Conservation (phyloP, 2,888 invertebrate genomes). For the Dicyrtomina minuta region DNA sequence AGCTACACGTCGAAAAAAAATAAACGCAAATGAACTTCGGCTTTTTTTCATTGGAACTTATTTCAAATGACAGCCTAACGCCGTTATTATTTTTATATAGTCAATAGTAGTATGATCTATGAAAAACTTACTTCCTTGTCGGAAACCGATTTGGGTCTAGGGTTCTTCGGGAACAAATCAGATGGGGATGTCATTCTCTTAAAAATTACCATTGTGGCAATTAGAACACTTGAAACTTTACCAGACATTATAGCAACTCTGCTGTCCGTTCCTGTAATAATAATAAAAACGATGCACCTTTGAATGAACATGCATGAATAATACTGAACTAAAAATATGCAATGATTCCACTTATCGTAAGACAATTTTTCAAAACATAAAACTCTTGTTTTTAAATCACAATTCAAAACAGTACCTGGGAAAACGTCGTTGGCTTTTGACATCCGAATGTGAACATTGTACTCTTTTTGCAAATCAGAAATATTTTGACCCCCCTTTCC, state of each 20-base stretch:
- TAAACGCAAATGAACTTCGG: neutral
- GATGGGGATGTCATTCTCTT: slow-evolving; percentile 53
- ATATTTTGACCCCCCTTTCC: slow-evolving; percentile 53
- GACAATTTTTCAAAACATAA: too few species aligned
- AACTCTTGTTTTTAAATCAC: too few species aligned
- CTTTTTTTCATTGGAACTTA: too few species aligned
- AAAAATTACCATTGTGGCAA: slow-evolving; percentile 52
- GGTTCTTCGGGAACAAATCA: slow-evolving; percentile 52
- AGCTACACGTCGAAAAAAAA: slow-evolving; percentile 41
- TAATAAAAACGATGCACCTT: slow-evolving; percentile 1
- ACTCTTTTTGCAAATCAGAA: slow-evolving; percentile 52
- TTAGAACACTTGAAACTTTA: slow-evolving; percentile 47
- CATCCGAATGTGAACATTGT: slow-evolving; percentile 52
- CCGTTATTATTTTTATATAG: too few species aligned
- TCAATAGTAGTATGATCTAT: neutral
- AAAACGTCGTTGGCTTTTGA: slow-evolving; percentile 53
- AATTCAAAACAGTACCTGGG: too few species aligned
- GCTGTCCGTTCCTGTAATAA: slow-evolving; percentile 45
- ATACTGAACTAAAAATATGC: too few species aligned
- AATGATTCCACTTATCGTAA: too few species aligned
- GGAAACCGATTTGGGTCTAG: slow-evolving; percentile 51
- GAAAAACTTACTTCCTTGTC: slow-evolving; percentile 47
- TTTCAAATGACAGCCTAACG: too few species aligned
- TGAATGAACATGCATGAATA: slow-evolving; percentile 5
- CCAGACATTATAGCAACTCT: slow-evolving; percentile 53